phyloP scores from a whole-genome alignment of 1,140 invertebrate genomes.

The Akabosia matsudoensis region DNA sequence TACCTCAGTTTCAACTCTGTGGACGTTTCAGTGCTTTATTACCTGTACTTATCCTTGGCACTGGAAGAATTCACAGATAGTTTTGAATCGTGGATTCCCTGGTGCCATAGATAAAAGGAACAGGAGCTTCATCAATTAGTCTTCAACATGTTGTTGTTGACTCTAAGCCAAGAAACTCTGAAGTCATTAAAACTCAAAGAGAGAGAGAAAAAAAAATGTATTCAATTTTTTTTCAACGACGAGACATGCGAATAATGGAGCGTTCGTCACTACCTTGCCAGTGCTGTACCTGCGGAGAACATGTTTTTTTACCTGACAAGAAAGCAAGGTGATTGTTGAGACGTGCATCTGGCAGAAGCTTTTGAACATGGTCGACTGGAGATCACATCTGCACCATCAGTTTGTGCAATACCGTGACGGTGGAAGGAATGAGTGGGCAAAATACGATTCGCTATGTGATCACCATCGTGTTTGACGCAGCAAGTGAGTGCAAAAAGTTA shows the following conservation, averaged over 20 bases:
- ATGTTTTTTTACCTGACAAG: too few relatives aligned
- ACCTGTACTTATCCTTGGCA: slow-evolving; percentile 49
- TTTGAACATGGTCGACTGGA: background rate
- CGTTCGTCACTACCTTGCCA: background rate
- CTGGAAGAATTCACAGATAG: slow-evolving; percentile 50
- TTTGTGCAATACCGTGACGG: background rate
- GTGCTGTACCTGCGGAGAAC: too few relatives aligned
- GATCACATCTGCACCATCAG: background rate
- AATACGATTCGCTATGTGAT: background rate
- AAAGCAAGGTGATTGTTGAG: too few relatives aligned
- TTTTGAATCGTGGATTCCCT: slow-evolving; percentile 49
- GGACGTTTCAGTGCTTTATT: too few relatives aligned
- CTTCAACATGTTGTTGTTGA: background rate
- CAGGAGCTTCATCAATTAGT: slow-evolving; percentile 14
- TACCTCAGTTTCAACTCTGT: too few relatives aligned
- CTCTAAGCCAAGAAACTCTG: background rate
- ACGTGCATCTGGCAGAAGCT: background rate
- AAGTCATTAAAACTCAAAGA: too few relatives aligned
- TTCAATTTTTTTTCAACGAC: too few relatives aligned
- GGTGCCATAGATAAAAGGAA: slow-evolving; percentile 48
- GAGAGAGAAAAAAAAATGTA: too few relatives aligned
- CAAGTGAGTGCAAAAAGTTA: too few relatives aligned
- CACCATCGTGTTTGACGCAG: background rate
- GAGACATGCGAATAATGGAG: too few relatives aligned
- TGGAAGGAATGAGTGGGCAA: background rate